These are phyloP conservation scores for Trypoxylon attenuatum DNA, from an alignment of 2,888 invertebrate species.

Conservation along the genomic window DNA sequence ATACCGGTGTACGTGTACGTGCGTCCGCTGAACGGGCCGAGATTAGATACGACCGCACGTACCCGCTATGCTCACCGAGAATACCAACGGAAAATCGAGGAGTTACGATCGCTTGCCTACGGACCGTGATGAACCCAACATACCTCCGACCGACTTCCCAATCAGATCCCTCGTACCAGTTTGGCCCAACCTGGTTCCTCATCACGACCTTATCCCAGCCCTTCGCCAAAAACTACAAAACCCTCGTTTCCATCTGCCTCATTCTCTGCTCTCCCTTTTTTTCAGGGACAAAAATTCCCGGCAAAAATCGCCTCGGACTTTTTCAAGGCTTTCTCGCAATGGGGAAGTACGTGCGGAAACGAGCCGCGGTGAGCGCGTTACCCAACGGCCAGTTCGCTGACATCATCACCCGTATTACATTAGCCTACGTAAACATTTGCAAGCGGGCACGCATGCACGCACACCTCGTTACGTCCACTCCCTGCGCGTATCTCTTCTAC, in stretches of 20 bases:
- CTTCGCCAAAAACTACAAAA: neutral
- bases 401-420: conserved; percentile 67
- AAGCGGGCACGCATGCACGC: conserved; percentile 11
- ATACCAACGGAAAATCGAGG: conserved; percentile 28
- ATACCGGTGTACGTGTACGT: conserved; percentile 25
- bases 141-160: neutral
- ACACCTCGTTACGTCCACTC: neutral
- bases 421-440: conserved; percentile 67
- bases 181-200: no score
- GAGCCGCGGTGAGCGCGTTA: no score
- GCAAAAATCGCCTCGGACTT: neutral
- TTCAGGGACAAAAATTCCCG: no score
- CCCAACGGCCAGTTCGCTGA: conserved; percentile 52
- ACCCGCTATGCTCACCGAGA: conserved; percentile 6
- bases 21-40: conserved; percentile 27
- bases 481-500: no score
- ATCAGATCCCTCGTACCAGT: no score
- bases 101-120: conserved; percentile 13
- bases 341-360: no score
- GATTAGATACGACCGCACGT: conserved; percentile 35
- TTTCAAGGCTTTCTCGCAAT: neutral
- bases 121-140: neutral
- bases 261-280: no score
- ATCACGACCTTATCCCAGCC: no score
- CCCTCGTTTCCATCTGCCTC: neutral